A percentile compares a stretch with the other conserved stretches of the same genome.
Evolutionary conservation across 2,888 invertebrate genomes (phyloP).

Genomic region (Gymnosoma rotundatum): DNA sequence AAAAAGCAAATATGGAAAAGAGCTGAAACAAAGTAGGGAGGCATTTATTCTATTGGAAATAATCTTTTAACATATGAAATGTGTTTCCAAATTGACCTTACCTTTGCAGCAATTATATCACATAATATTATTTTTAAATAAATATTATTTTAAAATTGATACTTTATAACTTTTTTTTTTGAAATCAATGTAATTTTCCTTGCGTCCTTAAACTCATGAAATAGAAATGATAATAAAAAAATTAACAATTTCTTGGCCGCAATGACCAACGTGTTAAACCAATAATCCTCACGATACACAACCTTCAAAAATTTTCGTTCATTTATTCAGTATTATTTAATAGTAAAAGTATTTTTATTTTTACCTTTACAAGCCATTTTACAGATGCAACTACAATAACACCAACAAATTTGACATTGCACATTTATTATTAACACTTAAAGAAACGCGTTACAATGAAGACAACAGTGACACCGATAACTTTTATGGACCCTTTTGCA

Average conservation of each 20-base stretch:
- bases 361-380: constrained; percentile 21
- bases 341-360: constrained; percentile 21
- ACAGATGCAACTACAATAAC: constrained; percentile 25
- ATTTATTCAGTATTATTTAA: constrained; percentile 29
- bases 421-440: constrained; percentile 66
- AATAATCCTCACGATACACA: constrained; percentile 11
- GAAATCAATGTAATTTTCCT: neutral
- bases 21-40: no score
- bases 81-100: no score
- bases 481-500: constrained; percentile 27
- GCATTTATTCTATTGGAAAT: no score
- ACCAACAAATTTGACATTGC: constrained; percentile 53
- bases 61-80: no score
- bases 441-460: constrained; percentile 46
- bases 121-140: no score
- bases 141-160: no score
- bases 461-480: constrained; percentile 46
- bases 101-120: no score
- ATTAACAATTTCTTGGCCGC: constrained; percentile 40
- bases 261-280: constrained; percentile 37
- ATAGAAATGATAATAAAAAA: constrained; percentile 33
- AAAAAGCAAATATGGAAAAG: no score
- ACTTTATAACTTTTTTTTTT: no score
- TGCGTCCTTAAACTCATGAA: neutral
- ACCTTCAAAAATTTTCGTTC: constrained; percentile 59